Evolutionary conservation across 2,797 vertebrate species (phyloP).

Genomic region (Corythornis leucogaster): DNA sequence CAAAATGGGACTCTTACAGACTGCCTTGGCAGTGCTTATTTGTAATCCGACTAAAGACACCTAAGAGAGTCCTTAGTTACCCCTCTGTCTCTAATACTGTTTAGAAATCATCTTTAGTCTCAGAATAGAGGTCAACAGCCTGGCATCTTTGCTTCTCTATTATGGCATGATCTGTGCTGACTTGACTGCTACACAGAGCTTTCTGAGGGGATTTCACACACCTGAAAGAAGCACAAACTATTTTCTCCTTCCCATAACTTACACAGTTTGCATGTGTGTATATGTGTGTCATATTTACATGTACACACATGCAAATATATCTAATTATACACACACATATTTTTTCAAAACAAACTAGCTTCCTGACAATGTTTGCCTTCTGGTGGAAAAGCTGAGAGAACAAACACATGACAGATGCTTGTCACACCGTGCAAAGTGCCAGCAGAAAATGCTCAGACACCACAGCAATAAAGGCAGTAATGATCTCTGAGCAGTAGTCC

Average conservation of each 20-base stretch:
- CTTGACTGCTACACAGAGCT: neutral
- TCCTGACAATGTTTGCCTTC: conserved; percentile 45
- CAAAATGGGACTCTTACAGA: accelerated
- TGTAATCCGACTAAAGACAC: neutral
- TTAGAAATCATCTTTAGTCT: neutral
- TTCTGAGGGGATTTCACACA: neutral
- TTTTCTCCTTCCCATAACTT: neutral
- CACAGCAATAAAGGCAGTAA: neutral
- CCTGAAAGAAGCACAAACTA: neutral
- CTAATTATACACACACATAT: neutral
- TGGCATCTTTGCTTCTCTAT: neutral
- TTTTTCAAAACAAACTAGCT: conserved; percentile 47
- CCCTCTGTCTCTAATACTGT: neutral
- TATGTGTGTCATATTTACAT: neutral
- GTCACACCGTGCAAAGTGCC: neutral
- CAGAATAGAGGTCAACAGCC: neutral
- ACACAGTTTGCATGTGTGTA: neutral
- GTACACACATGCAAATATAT: neutral
- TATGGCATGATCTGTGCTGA: accelerated
- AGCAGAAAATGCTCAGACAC: neutral
- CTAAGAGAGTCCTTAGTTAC: neutral
- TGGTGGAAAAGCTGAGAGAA: conserved; percentile 47
- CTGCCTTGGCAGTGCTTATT: neutral
- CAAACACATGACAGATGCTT: conserved; percentile 36
- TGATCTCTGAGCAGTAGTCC: neutral